Percentiles rank a stretch among this genome's conserved stretches.
These are phyloP conservation scores for Cabera pusaria DNA, from an alignment of 2,888 invertebrate species.

Conservation along the genomic window DNA sequence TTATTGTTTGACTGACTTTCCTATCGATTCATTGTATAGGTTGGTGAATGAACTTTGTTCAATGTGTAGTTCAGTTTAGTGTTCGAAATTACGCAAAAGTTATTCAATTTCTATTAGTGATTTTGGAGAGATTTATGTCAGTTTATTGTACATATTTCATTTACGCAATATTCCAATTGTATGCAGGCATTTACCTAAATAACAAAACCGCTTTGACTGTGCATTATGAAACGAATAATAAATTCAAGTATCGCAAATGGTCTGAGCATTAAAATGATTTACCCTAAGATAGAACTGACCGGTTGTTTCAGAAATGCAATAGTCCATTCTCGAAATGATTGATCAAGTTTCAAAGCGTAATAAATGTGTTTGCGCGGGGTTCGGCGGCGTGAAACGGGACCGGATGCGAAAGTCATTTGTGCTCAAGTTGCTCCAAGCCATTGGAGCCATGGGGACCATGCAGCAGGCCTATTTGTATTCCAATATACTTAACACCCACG, in stretches of 20 bases:
- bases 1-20: too few relatives aligned
- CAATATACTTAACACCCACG: slow-evolving; percentile 44
- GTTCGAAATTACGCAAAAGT: too few relatives aligned
- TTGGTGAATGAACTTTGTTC: too few relatives aligned
- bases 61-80: too few relatives aligned
- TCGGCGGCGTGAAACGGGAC: slow-evolving; percentile 35
- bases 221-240: slow-evolving; percentile 3
- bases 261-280: slow-evolving; percentile 9
- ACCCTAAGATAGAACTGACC: slow-evolving; percentile 2
- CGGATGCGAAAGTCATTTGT: slow-evolving; percentile 48
- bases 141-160: too few relatives aligned
- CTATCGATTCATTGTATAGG: too few relatives aligned
- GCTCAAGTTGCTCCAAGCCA: slow-evolving; percentile 36
- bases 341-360: slow-evolving; percentile 31
- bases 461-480: slow-evolving; percentile 49
- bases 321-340: slow-evolving; percentile 26
- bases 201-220: too few relatives aligned
- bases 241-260: slow-evolving; percentile 3
- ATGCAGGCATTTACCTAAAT: too few relatives aligned
- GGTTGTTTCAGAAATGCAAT: slow-evolving; percentile 13
- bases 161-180: too few relatives aligned
- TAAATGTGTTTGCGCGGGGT: slow-evolving; percentile 36
- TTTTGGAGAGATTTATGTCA: too few relatives aligned
- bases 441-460: slow-evolving; percentile 40
- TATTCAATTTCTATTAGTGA: too few relatives aligned